phyloP scores from a whole-genome alignment of 1,140 invertebrate species.

The Camponotus vicinus region DNA sequence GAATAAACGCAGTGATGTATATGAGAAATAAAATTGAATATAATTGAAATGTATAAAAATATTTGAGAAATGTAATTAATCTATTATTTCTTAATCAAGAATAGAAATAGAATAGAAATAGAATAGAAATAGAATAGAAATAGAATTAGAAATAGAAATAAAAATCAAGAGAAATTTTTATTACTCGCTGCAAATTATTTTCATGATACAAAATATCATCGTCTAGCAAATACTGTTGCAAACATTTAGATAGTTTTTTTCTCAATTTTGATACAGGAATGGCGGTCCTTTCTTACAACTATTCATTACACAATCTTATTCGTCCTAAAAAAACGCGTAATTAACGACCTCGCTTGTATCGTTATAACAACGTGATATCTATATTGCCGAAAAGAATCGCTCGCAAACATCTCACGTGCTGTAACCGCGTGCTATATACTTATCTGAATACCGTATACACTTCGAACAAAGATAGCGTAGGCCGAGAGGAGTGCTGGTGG shows the following conservation, averaged over 20 bases:
- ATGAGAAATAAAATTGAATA: constrained; percentile 9
- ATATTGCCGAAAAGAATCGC: constrained; percentile 11
- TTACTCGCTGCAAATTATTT: neutral
- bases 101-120: too few species aligned
- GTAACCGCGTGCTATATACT: neutral
- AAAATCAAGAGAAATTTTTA: neutral
- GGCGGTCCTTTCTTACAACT: neutral
- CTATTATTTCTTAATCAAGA: neutral
- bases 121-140: too few species aligned
- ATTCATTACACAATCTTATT: neutral
- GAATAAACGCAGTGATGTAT: neutral
- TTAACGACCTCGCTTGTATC: neutral
- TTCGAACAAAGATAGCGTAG: constrained; percentile 30
- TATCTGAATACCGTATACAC: neutral
- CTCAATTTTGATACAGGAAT: neutral
- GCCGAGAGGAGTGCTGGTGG: neutral
- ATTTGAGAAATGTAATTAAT: neutral
- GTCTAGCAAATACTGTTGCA: neutral
- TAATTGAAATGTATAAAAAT: neutral
- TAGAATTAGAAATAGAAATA: too few species aligned
- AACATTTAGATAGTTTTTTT: neutral
- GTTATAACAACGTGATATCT: neutral
- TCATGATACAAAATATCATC: neutral
- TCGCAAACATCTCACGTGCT: neutral
- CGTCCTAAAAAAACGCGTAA: neutral